A percentile compares a stretch with the other conserved stretches of the same genome.
phyloP scores from a whole-genome alignment of 1,140 invertebrate species.

The Orussus abietinus region DNA sequence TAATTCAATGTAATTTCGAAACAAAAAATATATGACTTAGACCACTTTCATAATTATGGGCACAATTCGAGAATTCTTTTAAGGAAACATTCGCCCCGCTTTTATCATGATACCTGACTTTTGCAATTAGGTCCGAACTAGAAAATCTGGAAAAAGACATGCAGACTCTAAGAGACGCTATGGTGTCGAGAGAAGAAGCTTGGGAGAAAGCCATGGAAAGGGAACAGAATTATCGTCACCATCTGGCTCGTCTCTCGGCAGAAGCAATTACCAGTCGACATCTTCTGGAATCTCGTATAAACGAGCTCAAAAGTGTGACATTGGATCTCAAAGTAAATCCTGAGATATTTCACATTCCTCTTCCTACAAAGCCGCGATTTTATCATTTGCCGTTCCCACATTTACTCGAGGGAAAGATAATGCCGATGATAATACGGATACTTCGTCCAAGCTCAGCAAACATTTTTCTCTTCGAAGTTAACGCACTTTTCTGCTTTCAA shows the following conservation, averaged over 20 bases:
- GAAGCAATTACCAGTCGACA: constrained; percentile 38
- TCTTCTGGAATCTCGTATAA: constrained; percentile 32
- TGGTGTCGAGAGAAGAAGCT: constrained; percentile 32
- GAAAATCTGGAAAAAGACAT: constrained; percentile 38
- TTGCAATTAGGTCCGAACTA: constrained; percentile 35
- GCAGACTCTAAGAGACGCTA: constrained; percentile 33
- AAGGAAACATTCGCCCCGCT: background rate
- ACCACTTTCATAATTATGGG: too few relatives aligned
- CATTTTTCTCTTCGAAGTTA: too few relatives aligned
- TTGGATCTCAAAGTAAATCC: too few relatives aligned
- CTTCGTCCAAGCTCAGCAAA: background rate
- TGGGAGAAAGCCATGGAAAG: constrained; percentile 35
- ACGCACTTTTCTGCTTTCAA: too few relatives aligned
- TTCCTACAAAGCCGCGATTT: too few relatives aligned
- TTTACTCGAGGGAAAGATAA: constrained; percentile 29
- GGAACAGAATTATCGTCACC: constrained; percentile 37
- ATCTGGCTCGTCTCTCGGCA: constrained; percentile 35
- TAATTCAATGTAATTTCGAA: too few relatives aligned
- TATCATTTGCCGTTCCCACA: constrained; percentile 16
- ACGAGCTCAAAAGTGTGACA: constrained; percentile 35
- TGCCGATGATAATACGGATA: background rate
- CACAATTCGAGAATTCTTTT: too few relatives aligned
- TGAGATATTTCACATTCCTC: too few relatives aligned
- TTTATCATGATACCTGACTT: background rate
- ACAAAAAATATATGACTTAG: too few relatives aligned